phyloP scores from a whole-genome alignment of 2,888 invertebrate genomes.

The Drosophila macrospina region DNA sequence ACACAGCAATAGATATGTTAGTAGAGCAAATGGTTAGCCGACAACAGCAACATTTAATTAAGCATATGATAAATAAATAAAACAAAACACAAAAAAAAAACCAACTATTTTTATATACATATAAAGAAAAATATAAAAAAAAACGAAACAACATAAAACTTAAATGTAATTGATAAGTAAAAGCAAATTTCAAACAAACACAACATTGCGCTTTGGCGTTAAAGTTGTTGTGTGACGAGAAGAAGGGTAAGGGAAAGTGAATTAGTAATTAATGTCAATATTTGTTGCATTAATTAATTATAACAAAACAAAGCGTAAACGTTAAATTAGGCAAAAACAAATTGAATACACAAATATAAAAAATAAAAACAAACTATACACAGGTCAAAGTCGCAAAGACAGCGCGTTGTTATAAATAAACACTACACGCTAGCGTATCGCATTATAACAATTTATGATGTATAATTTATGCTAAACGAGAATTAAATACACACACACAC shows the following conservation, averaged over 20 bases:
- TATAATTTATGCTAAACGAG: slow-evolving; percentile 76
- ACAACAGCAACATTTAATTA: slow-evolving; percentile 82
- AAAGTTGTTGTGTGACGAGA: slow-evolving; percentile 38
- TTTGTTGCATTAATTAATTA: slow-evolving; percentile 64
- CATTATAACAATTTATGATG: slow-evolving; percentile 71
- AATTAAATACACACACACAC: slow-evolving; percentile 73
- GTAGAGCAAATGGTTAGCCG: slow-evolving; percentile 62
- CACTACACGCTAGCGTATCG: slow-evolving; percentile 44
- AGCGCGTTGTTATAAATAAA: slow-evolving; percentile 52
- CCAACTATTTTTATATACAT: slow-evolving; percentile 75
- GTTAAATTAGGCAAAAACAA: slow-evolving; percentile 56
- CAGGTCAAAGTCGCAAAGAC: slow-evolving; percentile 40
- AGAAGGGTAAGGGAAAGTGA: slow-evolving; percentile 32
- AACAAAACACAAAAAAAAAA: slow-evolving; percentile 33
- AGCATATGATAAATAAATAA: slow-evolving; percentile 69
- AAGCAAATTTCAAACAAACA: slow-evolving; percentile 56
- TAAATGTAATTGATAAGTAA: slow-evolving; percentile 65
- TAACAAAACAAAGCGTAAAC: slow-evolving; percentile 30
- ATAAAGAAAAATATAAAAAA: slow-evolving; percentile 38
- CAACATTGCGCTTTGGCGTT: slow-evolving; percentile 2
- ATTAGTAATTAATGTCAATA: slow-evolving; percentile 64
- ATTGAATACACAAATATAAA: slow-evolving; percentile 40
- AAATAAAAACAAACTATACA: slow-evolving; percentile 9
- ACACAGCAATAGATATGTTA: slow-evolving; percentile 55
- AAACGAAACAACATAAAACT: slow-evolving; percentile 12